Evolutionary conservation across 2,888 invertebrate species (phyloP), one percentile per base, ranked within the genome.

Genomic region (Taphrorychus bicolor): DNA sequence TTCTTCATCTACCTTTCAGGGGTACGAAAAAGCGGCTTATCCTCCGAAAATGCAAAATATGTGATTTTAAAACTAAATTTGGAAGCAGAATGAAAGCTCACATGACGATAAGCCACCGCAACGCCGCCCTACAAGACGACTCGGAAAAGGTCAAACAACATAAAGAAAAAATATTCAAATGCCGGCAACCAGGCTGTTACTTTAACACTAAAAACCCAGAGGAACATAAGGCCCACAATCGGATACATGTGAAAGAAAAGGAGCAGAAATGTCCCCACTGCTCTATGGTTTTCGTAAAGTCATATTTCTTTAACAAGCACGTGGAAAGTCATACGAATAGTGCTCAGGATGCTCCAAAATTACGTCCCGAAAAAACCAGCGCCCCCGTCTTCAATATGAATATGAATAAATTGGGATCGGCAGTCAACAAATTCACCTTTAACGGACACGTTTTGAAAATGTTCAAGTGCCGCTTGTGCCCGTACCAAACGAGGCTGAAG

Each of bases 391-490:
- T 48, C n/a, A 48, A 48, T 14, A 32, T 32, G 32, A 54, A 14
- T 3, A 60, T 60, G 60, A 52, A 11, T 21, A 65, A 52, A 51
- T 45, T 14, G 22, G 24, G 45, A 11, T 5, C 14, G n/a, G 19
- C 5, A 7, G 18, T 22, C 16, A 49, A 32, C 24, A 21, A 22
- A 1, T 67, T 66, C 56, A 60, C 19, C 3, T 42, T 67, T 11
- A 66, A 64, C n/a, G 66, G 70, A n/a, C 63, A 64, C n/a, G n/a
- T 60, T 18, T 51, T 70, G n/a, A 70, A 62, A 51, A 70, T 70
- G 70, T 70, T 48, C 48, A 70, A 61, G 32, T 70, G 70, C 24
- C 59, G 54, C 24, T 48, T 64, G 7, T 70, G 70, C 49, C 66
- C 70, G 5, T 70, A 70, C 24, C 70, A 70, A 58, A 67, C 70